Conservation (phyloP, 2,113 vertebrate species). For the Ptychochromis oligacanthus region DNA sequence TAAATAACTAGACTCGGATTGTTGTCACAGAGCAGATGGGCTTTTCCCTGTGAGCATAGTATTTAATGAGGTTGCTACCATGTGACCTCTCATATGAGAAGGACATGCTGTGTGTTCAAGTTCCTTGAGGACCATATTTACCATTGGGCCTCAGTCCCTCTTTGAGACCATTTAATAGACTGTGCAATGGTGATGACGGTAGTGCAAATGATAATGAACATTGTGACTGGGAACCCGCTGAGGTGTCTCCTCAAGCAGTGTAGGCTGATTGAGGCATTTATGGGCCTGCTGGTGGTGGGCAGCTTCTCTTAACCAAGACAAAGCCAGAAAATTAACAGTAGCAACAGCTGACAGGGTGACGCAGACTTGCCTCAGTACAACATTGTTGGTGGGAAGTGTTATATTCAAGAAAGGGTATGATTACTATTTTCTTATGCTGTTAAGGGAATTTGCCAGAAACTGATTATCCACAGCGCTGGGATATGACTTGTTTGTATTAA, state of each 20-base stretch:
- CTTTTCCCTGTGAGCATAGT: not conserved
- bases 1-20: not conserved
- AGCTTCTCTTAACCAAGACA: not conserved
- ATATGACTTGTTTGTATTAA: constrained; percentile 43
- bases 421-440: not conserved
- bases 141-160: constrained; percentile 18
- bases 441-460: not conserved
- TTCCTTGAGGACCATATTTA: constrained; percentile 11
- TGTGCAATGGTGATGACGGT: constrained; percentile 49
- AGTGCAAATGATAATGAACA: constrained; percentile 54
- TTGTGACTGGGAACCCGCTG: constrained; percentile 38
- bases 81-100: not conserved
- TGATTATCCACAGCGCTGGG: not conserved
- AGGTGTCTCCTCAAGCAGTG: constrained; percentile 2
- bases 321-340: not conserved
- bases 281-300: not conserved
- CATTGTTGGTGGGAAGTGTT: not conserved
- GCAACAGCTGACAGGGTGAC: not conserved
- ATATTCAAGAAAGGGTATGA: not conserved
- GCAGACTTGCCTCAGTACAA: not conserved
- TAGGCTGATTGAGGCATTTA: not conserved
- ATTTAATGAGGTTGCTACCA: not conserved
- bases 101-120: not conserved
- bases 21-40: not conserved
- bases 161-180: constrained; percentile 48